Conservation (phyloP, 2,113 vertebrate species). For the Plectropomus leopardus region DNA sequence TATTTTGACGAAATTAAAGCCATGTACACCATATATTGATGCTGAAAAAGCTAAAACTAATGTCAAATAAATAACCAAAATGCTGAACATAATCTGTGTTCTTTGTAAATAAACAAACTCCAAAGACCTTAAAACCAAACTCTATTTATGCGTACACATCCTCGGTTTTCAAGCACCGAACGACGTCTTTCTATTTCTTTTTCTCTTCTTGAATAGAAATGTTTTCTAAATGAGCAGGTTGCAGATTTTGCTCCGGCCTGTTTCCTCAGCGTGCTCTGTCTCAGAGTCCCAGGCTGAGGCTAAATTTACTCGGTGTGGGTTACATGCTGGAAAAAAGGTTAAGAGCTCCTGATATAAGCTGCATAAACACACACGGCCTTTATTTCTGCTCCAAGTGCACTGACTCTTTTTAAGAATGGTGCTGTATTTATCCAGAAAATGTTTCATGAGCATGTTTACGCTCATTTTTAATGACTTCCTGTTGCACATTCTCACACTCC, state of each 20-base stretch:
- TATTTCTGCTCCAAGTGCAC: slow-evolving; percentile 57
- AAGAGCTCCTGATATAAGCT: slow-evolving; percentile 67
- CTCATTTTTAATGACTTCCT: slow-evolving; percentile 76
- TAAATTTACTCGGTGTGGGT: slow-evolving; percentile 71
- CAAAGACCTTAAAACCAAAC: too few relatives aligned
- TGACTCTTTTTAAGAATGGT: slow-evolving; percentile 66
- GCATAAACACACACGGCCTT: slow-evolving; percentile 65
- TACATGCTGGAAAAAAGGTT: slow-evolving; percentile 52
- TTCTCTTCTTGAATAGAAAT: too few relatives aligned
- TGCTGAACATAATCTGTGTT: too few relatives aligned
- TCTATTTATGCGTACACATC: too few relatives aligned
- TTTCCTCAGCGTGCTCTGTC: slow-evolving; percentile 33
- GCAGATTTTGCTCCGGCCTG: neutral
- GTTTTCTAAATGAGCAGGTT: too few relatives aligned
- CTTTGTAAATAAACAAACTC: too few relatives aligned
- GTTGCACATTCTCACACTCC: slow-evolving; percentile 73
- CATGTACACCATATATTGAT: too few relatives aligned
- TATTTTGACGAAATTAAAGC: too few relatives aligned
- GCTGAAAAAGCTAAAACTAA: too few relatives aligned
- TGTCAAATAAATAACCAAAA: too few relatives aligned
- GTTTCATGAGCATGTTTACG: slow-evolving; percentile 71
- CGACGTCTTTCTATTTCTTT: too few relatives aligned
- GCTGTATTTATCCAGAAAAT: slow-evolving; percentile 66
- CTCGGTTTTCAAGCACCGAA: too few relatives aligned
- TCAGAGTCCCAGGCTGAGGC: slow-evolving; percentile 62